These are phyloP conservation scores for Rhynchomys soricoides DNA, from an alignment of 2,113 vertebrate genomes.

Conservation along the genomic window DNA sequence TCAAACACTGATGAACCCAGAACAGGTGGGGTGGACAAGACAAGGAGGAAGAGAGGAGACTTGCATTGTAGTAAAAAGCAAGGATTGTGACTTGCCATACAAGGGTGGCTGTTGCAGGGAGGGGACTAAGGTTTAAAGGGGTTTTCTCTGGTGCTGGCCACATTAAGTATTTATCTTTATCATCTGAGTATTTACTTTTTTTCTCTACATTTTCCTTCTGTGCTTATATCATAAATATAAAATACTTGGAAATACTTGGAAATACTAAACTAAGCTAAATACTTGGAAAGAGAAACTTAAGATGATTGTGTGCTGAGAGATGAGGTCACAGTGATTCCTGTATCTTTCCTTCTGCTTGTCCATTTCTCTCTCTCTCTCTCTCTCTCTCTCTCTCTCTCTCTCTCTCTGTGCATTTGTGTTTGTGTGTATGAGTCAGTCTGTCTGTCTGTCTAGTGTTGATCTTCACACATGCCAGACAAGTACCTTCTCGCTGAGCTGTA, in stretches of 20 bases:
- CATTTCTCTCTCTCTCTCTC: background rate
- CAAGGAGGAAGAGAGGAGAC: background rate
- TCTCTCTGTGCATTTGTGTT: background rate
- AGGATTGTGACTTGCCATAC: background rate
- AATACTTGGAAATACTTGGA: too few species aligned
- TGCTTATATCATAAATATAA: background rate
- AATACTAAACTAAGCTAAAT: too few species aligned
- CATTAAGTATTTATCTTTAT: background rate
- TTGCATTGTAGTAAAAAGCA: background rate
- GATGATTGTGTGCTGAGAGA: background rate
- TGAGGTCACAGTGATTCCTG: too few species aligned
- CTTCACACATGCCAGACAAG: background rate
- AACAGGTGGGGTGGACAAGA: background rate
- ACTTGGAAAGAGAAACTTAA: background rate
- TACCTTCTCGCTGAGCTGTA: background rate
- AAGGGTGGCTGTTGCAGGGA: too few species aligned
- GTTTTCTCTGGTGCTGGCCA: background rate
- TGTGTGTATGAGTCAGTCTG: background rate
- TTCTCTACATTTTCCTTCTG: background rate
- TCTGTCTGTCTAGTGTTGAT: background rate
- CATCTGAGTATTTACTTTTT: background rate
- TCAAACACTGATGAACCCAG: background rate
- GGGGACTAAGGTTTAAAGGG: too few species aligned
- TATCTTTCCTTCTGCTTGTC: background rate
- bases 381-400: background rate